Evolutionary conservation across 2,113 vertebrate genomes (phyloP), one percentile per base, ranked within the genome.

Genomic region (Oenanthe oenanthe): DNA sequence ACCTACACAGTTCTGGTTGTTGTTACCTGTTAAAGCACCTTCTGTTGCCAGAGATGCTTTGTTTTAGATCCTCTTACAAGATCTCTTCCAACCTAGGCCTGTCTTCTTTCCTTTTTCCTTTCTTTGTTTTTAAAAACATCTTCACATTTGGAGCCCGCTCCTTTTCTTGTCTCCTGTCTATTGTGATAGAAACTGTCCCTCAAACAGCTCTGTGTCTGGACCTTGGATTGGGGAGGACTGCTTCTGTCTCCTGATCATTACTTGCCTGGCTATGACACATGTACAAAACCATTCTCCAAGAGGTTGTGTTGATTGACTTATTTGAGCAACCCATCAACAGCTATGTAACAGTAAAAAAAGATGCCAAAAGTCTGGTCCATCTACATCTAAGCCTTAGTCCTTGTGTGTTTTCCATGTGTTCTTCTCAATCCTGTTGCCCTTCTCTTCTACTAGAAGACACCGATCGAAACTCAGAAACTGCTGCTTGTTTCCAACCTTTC

Each of bases 21-120:
- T 96, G 71, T 94, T 96, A 94, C 83, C 88, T 97, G 84, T 95
- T 95, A 94, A 97, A 97, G 36, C 40, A 97, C 29, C 15, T 83
- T 74, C 25, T 31, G 13, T 14, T 74, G 17, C 22, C 42, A 45
- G 32, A 47, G 9, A 58, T 38, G 4, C 38, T 58, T 24, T 83
- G 22, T 17, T 85, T 88, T 58, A 80, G 18, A 66, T 32, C 4
- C 9, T 58, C 26, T 82, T 92, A 29, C 36, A 85, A 77, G 57
- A 65, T 4, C 1, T 87, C 54, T 78, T 79, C 42, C 76, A 53
- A 7, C 5, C 28, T 36, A 76, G 47, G 57, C 3, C 9, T 72
- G 34, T 73, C 4, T 45, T 71, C 22, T 51, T 80, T 31, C 11
- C 4, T 3, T 20, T 66, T 43, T 56, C 26, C 15, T 3, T n/a